phyloP scores from a whole-genome alignment of 2,888 invertebrate genomes.

The Dione vanillae region DNA sequence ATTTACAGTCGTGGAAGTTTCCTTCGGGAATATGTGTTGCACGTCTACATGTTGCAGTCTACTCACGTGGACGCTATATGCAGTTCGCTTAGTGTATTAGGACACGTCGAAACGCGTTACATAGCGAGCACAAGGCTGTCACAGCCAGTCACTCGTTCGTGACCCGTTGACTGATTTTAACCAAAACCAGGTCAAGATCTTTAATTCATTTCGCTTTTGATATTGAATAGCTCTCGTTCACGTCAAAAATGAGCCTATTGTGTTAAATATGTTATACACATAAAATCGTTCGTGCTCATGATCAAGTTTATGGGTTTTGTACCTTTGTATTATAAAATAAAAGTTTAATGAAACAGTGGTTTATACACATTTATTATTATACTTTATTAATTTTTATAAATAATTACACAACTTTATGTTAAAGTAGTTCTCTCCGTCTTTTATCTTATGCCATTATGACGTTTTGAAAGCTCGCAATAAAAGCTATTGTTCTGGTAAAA shows the following conservation, averaged over 20 bases:
- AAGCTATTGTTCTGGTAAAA: slow-evolving; percentile 8
- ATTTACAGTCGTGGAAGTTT: slow-evolving; percentile 16
- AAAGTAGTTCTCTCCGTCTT: neutral
- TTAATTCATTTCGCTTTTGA: slow-evolving; percentile 71
- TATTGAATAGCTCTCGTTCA: slow-evolving; percentile 60
- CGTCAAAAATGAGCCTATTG: slow-evolving; percentile 41
- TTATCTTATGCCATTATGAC: too few relatives aligned
- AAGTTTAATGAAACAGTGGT: neutral
- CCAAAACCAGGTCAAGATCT: slow-evolving; percentile 80
- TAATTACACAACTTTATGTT: neutral
- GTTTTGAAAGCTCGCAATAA: slow-evolving; percentile 4
- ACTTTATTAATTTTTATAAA: neutral
- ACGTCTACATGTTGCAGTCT: slow-evolving; percentile 34
- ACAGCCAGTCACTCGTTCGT: slow-evolving; percentile 81
- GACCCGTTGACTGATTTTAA: slow-evolving; percentile 81
- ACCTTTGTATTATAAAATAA: slow-evolving; percentile 14
- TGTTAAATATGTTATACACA: slow-evolving; percentile 27
- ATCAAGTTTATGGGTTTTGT: slow-evolving; percentile 11
- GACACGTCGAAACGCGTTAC: slow-evolving; percentile 67
- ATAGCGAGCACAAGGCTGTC: slow-evolving; percentile 73
- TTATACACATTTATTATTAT: neutral
- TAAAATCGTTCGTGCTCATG: slow-evolving; percentile 6
- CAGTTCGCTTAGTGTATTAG: slow-evolving; percentile 58
- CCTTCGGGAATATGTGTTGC: slow-evolving; percentile 28
- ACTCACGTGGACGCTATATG: slow-evolving; percentile 43